Evolutionary conservation across 2,888 invertebrate species (phyloP), one percentile per base, ranked within the genome.

Genomic region (Polyploca ridens): DNA sequence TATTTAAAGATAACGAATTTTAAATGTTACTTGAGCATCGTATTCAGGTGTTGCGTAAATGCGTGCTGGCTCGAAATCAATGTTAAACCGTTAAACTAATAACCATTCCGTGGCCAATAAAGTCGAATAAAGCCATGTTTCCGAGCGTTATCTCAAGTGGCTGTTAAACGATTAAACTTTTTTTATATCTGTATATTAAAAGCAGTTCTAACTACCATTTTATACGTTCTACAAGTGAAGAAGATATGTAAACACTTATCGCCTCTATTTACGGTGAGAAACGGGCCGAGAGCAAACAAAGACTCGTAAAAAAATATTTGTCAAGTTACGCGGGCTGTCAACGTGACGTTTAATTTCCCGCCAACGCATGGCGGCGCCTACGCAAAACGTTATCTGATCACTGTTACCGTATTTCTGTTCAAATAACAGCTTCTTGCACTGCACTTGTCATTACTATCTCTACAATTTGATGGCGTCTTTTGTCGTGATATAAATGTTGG

Each of bases 271-370:
- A n/a, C 46, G n/a, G 46, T 46, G 46, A n/a, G 46, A 46, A 46
- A 46, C 46, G 14, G n/a, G 76, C 82, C 76, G 76, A 75, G 72
- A 69, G 66, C 68, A 79, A 75, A 75, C 67, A 71, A 65, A 67
- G 62, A 68, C 67, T 69, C 64, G 69, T 69, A 67, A 69, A 62
- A 70, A 72, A 75, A 80, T 44, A 46, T 46, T 75, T 78, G 75
- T 74, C 76, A 74, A 72, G 73, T 77, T 75, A 63, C 58, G 58
- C 57, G 38, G 62, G 74, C 77, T 81, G 80, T 85, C 81, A 80
- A 73, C 72, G 68, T 84, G 82, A 82, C 82, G 79, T 83, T 82
- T 84, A 75, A 77, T 81, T 83, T 82, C 76, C 83, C 75, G 74
- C 75, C 74, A 77, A 75, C 74, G 71, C 75, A 63, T 35, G 58